Conservation (phyloP, 2,888 invertebrate species). For the Drosophila atroscutellata region DNA sequence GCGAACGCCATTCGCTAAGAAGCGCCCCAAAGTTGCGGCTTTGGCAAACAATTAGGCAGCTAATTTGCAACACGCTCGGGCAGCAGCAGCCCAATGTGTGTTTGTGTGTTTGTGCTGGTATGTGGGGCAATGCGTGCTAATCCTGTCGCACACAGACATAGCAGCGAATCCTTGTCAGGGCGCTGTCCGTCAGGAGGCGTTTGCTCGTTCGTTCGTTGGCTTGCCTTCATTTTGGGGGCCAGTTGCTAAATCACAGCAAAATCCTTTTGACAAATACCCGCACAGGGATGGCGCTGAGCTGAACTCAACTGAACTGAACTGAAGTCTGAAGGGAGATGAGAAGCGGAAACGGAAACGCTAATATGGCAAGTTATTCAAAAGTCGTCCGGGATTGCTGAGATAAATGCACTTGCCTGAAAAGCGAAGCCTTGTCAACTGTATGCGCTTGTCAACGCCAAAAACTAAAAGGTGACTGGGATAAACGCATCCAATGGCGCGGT, state of each 20-base stretch:
- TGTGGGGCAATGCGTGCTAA: constrained; percentile 55
- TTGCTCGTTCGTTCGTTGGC: constrained; percentile 14
- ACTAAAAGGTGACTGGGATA: constrained; percentile 80
- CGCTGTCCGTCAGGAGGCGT: constrained; percentile 54
- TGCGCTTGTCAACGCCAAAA: constrained; percentile 78
- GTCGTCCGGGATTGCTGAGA: constrained; percentile 58
- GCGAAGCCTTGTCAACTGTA: constrained; percentile 66
- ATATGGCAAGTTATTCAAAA: constrained; percentile 80
- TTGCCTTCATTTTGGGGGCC: constrained; percentile 39
- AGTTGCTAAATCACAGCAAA: constrained; percentile 74
- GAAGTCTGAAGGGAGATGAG: constrained; percentile 28
- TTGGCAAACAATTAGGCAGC: constrained; percentile 81
- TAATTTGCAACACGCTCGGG: constrained; percentile 66
- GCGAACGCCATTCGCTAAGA: constrained; percentile 45
- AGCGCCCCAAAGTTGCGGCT: constrained; percentile 73
- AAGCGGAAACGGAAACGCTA: constrained; percentile 65
- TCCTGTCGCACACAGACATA: constrained; percentile 60
- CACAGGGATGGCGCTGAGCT: constrained; percentile 46
- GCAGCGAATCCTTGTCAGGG: constrained; percentile 47
- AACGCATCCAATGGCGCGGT: constrained; percentile 58
- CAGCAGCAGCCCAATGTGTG: constrained; percentile 30
- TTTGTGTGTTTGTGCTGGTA: constrained; percentile 20
- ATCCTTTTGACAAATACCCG: constrained; percentile 80
- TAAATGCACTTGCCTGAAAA: constrained; percentile 53
- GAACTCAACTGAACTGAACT: constrained; percentile 32